Conservation (phyloP, 2,888 invertebrate genomes). For the Synanthedon vespiformis region DNA sequence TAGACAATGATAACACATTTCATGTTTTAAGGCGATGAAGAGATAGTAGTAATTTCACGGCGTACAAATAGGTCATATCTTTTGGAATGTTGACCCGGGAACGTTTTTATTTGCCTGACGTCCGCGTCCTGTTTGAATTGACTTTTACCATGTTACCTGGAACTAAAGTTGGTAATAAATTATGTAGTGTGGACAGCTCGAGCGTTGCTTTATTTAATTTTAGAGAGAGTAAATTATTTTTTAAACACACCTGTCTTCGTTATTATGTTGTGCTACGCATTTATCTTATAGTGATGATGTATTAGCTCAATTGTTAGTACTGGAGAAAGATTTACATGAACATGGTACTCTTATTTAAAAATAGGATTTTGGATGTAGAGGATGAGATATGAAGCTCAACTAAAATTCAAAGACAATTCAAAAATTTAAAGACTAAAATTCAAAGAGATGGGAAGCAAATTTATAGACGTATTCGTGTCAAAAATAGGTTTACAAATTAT, state of each 20-base stretch:
- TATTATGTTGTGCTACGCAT: constrained; percentile 8
- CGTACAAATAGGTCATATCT: constrained; percentile 50
- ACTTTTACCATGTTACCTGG: constrained; percentile 38
- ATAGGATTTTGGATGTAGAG: too few species aligned
- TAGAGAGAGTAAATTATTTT: constrained; percentile 5
- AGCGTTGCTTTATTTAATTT: constrained; percentile 12
- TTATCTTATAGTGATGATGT: neutral
- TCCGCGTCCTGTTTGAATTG: constrained; percentile 38
- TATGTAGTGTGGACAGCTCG: constrained; percentile 38
- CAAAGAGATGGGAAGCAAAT: too few species aligned
- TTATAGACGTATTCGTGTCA: too few species aligned
- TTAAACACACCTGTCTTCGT: constrained; percentile 22
- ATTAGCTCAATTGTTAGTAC: neutral
- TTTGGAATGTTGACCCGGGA: constrained; percentile 24
- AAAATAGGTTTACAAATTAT: too few species aligned
- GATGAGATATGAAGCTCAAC: too few species aligned
- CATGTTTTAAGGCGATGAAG: constrained; percentile 17
- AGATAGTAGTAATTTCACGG: constrained; percentile 46
- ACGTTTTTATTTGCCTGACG: constrained; percentile 49
- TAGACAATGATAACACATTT: constrained; percentile 47
- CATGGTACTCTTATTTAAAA: too few species aligned
- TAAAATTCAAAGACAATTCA: too few species aligned
- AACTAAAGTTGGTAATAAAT: constrained; percentile 41
- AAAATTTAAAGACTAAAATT: too few species aligned
- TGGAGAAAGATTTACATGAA: too few species aligned